Percentiles rank a stretch among this genome's conserved stretches.
These are phyloP conservation scores for Schizopygopsis pylzovi DNA, from an alignment of 2,797 vertebrate species.

Conservation along the genomic window DNA sequence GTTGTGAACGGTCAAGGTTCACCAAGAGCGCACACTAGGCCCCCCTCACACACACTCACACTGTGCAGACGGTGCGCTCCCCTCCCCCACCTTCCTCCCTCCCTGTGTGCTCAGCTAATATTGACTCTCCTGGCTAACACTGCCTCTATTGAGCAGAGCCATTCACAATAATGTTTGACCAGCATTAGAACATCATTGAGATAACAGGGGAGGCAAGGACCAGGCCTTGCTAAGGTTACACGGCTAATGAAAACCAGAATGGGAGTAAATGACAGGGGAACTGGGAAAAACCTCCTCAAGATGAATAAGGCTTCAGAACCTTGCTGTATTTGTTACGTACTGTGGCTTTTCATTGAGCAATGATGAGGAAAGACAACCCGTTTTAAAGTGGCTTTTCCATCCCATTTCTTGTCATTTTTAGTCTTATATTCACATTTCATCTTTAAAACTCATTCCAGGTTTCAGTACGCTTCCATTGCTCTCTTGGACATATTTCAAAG, in stretches of 20 bases:
- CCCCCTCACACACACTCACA: conserved; percentile 48
- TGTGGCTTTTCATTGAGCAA: not conserved
- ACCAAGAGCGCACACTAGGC: conserved; percentile 69
- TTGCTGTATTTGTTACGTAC: conserved; percentile 37
- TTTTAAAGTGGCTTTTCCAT: not conserved
- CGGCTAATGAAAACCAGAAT: conserved; percentile 68
- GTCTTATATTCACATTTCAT: conserved; percentile 64
- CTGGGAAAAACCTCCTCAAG: conserved; percentile 9
- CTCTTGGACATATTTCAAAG: conserved; percentile 14
- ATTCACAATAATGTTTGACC: conserved; percentile 85
- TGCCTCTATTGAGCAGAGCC: conserved; percentile 85
- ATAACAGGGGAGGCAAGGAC: conserved; percentile 76
- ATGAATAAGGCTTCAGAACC: conserved; percentile 5
- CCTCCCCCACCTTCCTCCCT: conserved; percentile 65
- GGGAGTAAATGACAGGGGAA: conserved; percentile 50
- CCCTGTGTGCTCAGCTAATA: conserved; percentile 93
- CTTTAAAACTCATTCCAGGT: not conserved
- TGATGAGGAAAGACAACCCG: not conserved
- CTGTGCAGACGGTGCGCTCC: conserved; percentile 49
- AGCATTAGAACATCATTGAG: conserved; percentile 87
- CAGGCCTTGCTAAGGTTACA: conserved; percentile 71
- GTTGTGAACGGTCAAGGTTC: conserved; percentile 74
- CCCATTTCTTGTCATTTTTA: not conserved
- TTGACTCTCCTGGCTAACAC: conserved; percentile 91
- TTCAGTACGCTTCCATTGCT: not conserved